A percentile compares a stretch with the other conserved stretches of the same genome.
Conservation (phyloP, 2,888 invertebrate genomes). For the Zootermopsis nevadensis region DNA sequence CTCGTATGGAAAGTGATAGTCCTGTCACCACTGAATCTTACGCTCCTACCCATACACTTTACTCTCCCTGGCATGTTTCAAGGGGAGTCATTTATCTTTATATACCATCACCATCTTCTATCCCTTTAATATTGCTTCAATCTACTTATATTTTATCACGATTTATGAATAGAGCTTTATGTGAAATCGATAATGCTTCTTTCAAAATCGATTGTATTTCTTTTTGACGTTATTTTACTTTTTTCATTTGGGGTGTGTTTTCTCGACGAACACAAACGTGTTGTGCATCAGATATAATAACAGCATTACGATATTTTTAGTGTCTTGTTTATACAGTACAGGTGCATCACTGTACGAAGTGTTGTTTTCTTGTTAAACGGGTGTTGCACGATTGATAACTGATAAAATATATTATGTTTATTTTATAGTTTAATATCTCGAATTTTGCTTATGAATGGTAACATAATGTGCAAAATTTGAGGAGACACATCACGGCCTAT, state of each 20-base stretch:
- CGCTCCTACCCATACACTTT: slow-evolving; percentile 27
- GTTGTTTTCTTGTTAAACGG: no score
- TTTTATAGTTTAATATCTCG: no score
- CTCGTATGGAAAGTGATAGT: slow-evolving; percentile 46
- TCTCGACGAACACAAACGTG: no score
- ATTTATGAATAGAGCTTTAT: slow-evolving; percentile 21
- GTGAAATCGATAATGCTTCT: slow-evolving; percentile 8
- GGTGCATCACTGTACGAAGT: no score
- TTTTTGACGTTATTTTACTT: background rate
- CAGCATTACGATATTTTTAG: no score
- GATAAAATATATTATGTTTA: no score
- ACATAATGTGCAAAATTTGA: no score
- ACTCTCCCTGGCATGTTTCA: background rate
- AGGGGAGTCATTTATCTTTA: slow-evolving; percentile 47
- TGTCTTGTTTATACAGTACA: no score
- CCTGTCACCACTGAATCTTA: slow-evolving; percentile 48
- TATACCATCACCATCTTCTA: slow-evolving; percentile 31
- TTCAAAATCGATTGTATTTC: slow-evolving; percentile 12
- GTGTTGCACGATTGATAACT: no score
- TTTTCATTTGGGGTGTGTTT: background rate
- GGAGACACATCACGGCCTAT: no score
- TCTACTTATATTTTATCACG: slow-evolving; percentile 22
- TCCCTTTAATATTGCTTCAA: slow-evolving; percentile 29
- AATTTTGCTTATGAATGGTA: no score
- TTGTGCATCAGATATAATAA: no score